Evolutionary conservation across 2,113 vertebrate species (phyloP).

Genomic region (Crotalus tigris): DNA sequence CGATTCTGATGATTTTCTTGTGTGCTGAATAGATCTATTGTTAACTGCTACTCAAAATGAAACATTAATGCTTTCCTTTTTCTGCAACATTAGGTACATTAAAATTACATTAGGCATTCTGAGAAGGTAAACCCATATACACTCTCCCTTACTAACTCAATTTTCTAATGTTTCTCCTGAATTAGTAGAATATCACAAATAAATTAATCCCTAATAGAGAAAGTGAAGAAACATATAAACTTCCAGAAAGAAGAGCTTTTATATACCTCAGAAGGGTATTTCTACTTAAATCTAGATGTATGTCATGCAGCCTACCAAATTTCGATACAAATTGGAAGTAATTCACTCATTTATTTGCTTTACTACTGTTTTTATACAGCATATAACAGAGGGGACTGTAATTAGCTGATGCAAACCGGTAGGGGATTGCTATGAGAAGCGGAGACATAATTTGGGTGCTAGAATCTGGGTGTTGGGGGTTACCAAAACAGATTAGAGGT

Average conservation of each 20-base stretch:
- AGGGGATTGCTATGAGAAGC: background rate
- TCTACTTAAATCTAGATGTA: background rate
- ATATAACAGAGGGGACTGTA: background rate
- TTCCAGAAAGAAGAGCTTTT: background rate
- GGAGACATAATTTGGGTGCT: background rate
- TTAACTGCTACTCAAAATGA: constrained; percentile 10
- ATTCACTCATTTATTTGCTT: background rate
- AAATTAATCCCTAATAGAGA: background rate
- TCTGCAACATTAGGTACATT: background rate
- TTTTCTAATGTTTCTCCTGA: background rate
- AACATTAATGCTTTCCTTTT: constrained; percentile 1
- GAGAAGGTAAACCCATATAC: background rate
- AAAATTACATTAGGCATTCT: background rate
- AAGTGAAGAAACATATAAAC: background rate
- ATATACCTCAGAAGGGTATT: background rate
- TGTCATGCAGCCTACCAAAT: background rate
- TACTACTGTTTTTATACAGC: background rate
- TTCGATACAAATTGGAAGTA: background rate
- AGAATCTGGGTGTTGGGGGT: background rate
- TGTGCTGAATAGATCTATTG: background rate
- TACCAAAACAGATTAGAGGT: background rate
- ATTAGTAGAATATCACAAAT: background rate
- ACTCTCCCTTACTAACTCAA: background rate
- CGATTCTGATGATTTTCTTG: background rate
- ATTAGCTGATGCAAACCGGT: background rate